A percentile compares a stretch with the other conserved stretches of the same genome.
These are phyloP conservation scores for Grapholita molesta DNA, from an alignment of 1,140 invertebrate species.

Conservation along the genomic window DNA sequence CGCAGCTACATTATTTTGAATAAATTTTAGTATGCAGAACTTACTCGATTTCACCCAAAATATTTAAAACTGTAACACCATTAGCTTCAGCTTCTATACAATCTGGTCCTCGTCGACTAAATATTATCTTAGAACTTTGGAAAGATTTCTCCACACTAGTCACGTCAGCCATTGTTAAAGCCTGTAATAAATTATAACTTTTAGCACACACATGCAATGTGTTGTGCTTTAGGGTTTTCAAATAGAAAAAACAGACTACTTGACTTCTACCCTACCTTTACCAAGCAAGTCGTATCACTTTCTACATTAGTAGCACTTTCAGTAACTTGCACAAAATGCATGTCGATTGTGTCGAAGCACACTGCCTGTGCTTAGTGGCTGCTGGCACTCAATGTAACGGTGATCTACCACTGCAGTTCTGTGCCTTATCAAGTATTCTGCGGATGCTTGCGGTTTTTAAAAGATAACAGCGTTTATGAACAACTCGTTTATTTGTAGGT, in stretches of 20 bases:
- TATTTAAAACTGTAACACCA: constrained; percentile 45
- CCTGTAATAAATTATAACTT: constrained; percentile 44
- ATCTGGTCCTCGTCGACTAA: constrained; percentile 21
- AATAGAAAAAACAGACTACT: too few relatives aligned
- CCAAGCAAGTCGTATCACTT: constrained; percentile 42
- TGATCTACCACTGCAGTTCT: neutral
- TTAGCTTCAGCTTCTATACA: constrained; percentile 51
- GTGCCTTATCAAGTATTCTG: neutral
- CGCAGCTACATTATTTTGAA: too few relatives aligned
- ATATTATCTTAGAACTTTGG: neutral
- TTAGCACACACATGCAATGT: too few relatives aligned
- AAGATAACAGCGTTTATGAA: neutral
- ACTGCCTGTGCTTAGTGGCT: neutral
- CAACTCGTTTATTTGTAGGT: neutral
- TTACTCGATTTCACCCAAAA: constrained; percentile 41
- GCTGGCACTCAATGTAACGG: neutral
- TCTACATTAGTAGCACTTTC: constrained; percentile 47
- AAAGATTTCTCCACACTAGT: neutral
- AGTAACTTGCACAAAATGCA: constrained; percentile 48
- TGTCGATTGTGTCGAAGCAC: neutral
- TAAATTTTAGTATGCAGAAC: too few relatives aligned
- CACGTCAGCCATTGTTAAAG: constrained; percentile 19
- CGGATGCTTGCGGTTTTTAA: constrained; percentile 1
- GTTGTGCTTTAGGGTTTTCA: too few relatives aligned
- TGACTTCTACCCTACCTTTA: constrained; percentile 38